Base-by-base conservation (phyloP, 2,113 vertebrate species). In the Anthoscopus minutus region DNA sequence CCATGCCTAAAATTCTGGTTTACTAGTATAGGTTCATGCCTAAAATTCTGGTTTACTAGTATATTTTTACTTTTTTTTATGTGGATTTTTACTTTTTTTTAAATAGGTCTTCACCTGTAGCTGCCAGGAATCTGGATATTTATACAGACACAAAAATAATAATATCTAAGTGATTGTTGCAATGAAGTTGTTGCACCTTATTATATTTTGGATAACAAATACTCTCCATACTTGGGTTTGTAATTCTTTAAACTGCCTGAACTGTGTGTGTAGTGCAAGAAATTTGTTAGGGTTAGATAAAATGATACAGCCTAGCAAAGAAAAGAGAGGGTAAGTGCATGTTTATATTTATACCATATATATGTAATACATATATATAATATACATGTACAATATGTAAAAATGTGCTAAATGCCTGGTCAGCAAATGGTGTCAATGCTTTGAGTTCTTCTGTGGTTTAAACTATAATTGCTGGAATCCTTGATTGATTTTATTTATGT, bases 311-410 rank as follows among this genome's bases (percentile, higher is more conserved):
- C 33, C 20, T 35, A 73, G 71, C 62, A 61, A 82, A 48, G 20
- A 37, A 22, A 65, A 71, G 22, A 54, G 17, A 18, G 73, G 13
- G 6, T 30, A n/a, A 47, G 10, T 28, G 44, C 7, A 7, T 38
- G 45, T 67, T 35, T 37, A 15, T 37, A 9, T 30, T 51, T 67
- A 35, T 62, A 37, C 15, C 3, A 4, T 15, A 10, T 54, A 17
- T 45, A 16, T 45, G 2, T 53, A 31, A 42, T 30, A 3, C 18
- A 0, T 19, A 2, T 47, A 2, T 42, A 14, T n/a, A 23, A n/a
- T 61, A 18, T 27, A 24, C 31, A 16, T 13, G 12, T 14, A 19
- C 44, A 71, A 6, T 20, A 25, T 1, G 3, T 54, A 44, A 72
- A 73, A 66, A 54, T 3, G 10, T 35, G 17, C 35, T 71, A 13